Evolutionary conservation across 2,797 vertebrate species (phyloP).

Genomic region (Chiroxiphia lanceolata): DNA sequence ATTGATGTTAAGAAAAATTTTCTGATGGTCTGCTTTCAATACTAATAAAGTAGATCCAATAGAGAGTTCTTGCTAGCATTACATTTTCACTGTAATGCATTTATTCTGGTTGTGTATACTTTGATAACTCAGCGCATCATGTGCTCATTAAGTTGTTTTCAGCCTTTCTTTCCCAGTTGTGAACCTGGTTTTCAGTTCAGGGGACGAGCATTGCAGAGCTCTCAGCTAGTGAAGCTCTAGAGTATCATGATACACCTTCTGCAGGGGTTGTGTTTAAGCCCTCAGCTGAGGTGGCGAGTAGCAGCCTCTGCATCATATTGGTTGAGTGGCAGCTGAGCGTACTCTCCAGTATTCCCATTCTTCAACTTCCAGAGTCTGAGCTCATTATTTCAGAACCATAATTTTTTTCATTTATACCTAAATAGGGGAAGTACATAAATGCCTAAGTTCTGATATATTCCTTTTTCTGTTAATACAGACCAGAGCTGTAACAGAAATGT

Average conservation of each 20-base stretch:
- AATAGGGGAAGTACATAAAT: not conserved
- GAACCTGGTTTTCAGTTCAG: not conserved
- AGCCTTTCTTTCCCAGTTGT: not conserved
- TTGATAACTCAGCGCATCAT: not conserved
- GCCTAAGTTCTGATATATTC: not conserved
- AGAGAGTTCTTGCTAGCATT: not conserved
- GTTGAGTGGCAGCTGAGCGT: not conserved
- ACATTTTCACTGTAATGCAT: not conserved
- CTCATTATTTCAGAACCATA: not conserved
- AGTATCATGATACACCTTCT: not conserved
- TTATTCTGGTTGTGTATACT: not conserved
- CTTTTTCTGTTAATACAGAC: not conserved
- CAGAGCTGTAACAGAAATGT: not conserved
- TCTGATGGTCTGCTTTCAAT: not conserved
- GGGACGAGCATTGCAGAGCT: not conserved
- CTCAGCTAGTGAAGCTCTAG: not conserved
- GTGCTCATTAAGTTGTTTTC: not conserved
- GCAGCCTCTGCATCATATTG: not conserved
- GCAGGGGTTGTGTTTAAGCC: not conserved
- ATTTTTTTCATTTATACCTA: not conserved
- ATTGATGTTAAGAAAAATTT: not conserved
- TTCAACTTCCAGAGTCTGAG: not conserved
- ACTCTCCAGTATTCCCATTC: not conserved
- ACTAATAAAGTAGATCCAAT: not conserved
- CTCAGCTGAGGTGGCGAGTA: not conserved